Evolutionary conservation across 2,797 vertebrate genomes (phyloP), one percentile per base, ranked within the genome.

Genomic region (Acanthurus lineatus): DNA sequence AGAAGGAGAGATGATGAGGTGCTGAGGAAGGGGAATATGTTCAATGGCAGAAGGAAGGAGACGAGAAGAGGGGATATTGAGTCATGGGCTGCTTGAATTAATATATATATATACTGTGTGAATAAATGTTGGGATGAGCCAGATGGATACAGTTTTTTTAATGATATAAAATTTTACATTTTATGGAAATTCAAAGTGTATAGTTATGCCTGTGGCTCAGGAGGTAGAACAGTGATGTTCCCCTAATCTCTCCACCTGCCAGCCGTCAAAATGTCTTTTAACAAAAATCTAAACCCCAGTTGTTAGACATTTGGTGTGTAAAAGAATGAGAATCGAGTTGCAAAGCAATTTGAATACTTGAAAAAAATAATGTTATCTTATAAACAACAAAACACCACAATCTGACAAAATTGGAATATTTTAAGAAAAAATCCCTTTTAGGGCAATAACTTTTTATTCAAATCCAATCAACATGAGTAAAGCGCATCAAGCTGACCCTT

Each of bases 1-100:
- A 40, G 66, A 82, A 81, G 63, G 52, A 44, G 59, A 85, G 86
- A 82, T 83, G 66, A 89, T 85, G 83, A 86, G 66, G 76, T 77
- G 82, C 77, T 73, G 79, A 84, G 69, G 75, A 82, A 73, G 76
- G 65, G 67, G 45, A 84, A 73, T 83, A 58, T 51, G 49, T 76
- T 81, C 54, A 76, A 54, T 57, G 61, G 48, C 38, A 28, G 38
- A 68, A 47, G 48, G 58, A 69, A 67, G 11, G 69, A 3, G 56
- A 19, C 40, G 52, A 56, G 71, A 48, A 67, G n/a, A 32, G 16
- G 67, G 16, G 73, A 22, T 68, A 67, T 69, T 32, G 28, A 32
- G 28, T 32, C 28, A 32, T 32, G 28, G 28, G 28, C 28, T 78
- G 75, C 62, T 81, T 65, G 54, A 51, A 58, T 64, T 51, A 44